Percentiles rank a stretch among this genome's conserved stretches.
phyloP scores from a whole-genome alignment of 2,888 invertebrate genomes.

The Germaria angustata region DNA sequence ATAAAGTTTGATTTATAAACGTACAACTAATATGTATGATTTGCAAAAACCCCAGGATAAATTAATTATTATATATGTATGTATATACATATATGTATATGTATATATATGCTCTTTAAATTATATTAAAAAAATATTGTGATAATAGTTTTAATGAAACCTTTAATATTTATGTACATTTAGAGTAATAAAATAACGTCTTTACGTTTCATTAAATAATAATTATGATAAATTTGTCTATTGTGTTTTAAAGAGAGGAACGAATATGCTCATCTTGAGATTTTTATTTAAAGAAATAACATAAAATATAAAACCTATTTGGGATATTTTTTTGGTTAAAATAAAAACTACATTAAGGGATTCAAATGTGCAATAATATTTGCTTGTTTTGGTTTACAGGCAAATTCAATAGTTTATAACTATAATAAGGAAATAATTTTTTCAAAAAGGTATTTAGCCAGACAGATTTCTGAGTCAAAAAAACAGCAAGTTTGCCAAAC shows the following conservation, averaged over 20 bases:
- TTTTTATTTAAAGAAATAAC: conserved; percentile 12
- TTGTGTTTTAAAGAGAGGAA: conserved; percentile 8
- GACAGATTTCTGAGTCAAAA: neutral
- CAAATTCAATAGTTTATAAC: conserved; percentile 2
- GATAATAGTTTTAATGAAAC: conserved; percentile 42
- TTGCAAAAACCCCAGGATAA: conserved; percentile 57
- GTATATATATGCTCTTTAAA: neutral
- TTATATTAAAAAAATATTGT: neutral
- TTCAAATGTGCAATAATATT: neutral
- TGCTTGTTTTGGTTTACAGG: conserved; percentile 1
- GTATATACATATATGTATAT: too few relatives aligned
- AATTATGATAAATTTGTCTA: conserved; percentile 34
- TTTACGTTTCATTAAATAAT: conserved; percentile 5
- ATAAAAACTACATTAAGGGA: conserved; percentile 5
- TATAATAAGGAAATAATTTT: conserved; percentile 10
- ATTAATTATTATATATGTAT: too few relatives aligned
- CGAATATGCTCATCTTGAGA: neutral
- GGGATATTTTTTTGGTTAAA: conserved; percentile 37
- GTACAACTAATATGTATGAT: conserved; percentile 47
- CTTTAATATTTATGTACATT: conserved; percentile 40
- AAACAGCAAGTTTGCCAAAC: too few relatives aligned
- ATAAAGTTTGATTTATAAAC: conserved; percentile 13
- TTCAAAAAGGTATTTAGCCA: neutral
- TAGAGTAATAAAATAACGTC: neutral
- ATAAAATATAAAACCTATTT: conserved; percentile 21